A percentile compares a stretch with the other conserved stretches of the same genome.
Conservation (phyloP, 2,888 invertebrate genomes). For the Zootermopsis nevadensis region DNA sequence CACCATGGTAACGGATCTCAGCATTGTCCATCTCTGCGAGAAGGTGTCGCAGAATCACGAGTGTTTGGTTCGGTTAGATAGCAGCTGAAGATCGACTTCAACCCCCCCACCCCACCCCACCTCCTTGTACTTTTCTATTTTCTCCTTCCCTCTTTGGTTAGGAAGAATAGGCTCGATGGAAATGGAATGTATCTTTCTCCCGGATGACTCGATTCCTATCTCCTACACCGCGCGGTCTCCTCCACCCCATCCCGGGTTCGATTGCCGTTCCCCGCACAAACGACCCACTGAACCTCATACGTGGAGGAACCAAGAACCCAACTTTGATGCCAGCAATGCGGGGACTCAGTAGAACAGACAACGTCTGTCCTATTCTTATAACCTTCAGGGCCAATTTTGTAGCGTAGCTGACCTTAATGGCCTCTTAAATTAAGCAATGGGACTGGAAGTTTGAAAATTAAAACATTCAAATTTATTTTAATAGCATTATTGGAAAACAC, state of each 20-base stretch:
- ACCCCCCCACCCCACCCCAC: background rate
- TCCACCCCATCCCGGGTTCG: conserved; percentile 42
- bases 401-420: too few relatives aligned
- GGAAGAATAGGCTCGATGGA: conserved; percentile 2
- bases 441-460: too few relatives aligned
- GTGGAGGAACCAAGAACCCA: background rate
- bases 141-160: conserved; percentile 20
- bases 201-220: conserved; percentile 32
- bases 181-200: conserved; percentile 41
- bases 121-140: conserved; percentile 25
- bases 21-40: background rate
- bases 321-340: too few relatives aligned
- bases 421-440: too few relatives aligned
- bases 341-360: too few relatives aligned
- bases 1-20: background rate
- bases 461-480: too few relatives aligned
- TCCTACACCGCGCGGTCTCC: conserved; percentile 28
- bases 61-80: conserved; percentile 33
- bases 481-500: too few relatives aligned
- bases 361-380: too few relatives aligned
- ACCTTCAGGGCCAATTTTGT: too few relatives aligned
- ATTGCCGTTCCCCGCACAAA: conserved; percentile 41
- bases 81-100: conserved; percentile 24
- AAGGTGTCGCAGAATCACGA: background rate
- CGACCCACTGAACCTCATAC: conserved; percentile 27